Evolutionary conservation across 2,113 vertebrate genomes (phyloP).

Genomic region (Vidua chalybeata): DNA sequence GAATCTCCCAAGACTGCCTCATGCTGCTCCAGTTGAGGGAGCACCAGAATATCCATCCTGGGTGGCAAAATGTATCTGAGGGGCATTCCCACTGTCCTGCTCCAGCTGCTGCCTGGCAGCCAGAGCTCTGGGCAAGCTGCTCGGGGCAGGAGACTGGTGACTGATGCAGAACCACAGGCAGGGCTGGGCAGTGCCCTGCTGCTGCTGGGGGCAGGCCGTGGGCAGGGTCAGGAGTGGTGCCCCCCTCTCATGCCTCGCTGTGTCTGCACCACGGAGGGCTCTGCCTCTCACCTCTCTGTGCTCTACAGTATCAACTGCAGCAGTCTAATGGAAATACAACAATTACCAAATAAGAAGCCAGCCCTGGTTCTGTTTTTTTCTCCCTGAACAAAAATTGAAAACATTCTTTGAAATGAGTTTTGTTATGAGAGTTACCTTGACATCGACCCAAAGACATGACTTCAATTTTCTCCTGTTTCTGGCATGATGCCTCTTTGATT

Average conservation of each 20-base stretch:
- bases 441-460: conserved; percentile 98
- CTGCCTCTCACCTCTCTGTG: neutral
- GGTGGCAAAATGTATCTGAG: neutral
- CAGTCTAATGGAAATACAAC: conserved; percentile 24
- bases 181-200: neutral
- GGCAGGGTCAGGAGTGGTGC: neutral
- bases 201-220: neutral
- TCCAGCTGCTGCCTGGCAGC: neutral
- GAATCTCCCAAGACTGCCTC: neutral
- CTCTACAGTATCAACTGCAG: neutral
- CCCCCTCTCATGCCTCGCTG: accelerated
- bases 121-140: neutral
- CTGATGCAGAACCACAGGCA: neutral
- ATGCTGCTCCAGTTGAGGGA: neutral
- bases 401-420: conserved; percentile 74
- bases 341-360: conserved; percentile 41
- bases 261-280: accelerated
- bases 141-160: neutral
- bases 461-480: conserved; percentile 99
- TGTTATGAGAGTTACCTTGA: conserved; percentile 86
- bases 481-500: conserved; percentile 99
- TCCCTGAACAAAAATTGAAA: conserved; percentile 52
- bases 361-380: neutral
- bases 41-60: neutral
- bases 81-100: neutral